Evolutionary conservation across 2,888 invertebrate species (phyloP).

Genomic region (Saturnia pavonia): DNA sequence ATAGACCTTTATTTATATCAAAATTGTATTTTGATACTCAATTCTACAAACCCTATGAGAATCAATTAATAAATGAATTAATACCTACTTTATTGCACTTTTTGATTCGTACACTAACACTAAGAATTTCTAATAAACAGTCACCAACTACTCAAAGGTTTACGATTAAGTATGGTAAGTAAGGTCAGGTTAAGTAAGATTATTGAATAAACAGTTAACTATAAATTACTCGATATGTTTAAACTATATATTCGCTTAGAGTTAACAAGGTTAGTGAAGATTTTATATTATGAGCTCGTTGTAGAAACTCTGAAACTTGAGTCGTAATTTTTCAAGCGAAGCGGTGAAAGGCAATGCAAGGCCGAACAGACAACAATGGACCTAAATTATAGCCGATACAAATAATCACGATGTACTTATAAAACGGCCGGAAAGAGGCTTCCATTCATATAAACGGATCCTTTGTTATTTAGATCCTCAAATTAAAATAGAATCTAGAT

Average conservation of each 20-base stretch:
- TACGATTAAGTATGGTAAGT: no score
- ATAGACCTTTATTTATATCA: no score
- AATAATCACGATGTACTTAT: slow-evolving; percentile 44
- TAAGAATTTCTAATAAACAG: neutral
- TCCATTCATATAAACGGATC: slow-evolving; percentile 63
- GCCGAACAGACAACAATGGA: slow-evolving; percentile 63
- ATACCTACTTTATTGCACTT: no score
- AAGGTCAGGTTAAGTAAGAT: no score
- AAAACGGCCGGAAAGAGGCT: slow-evolving; percentile 59
- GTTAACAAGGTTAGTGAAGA: neutral
- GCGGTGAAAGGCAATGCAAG: slow-evolving; percentile 71
- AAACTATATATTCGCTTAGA: neutral
- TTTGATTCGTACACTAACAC: no score
- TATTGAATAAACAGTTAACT: neutral
- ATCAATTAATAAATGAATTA: no score
- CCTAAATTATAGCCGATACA: slow-evolving; percentile 54
- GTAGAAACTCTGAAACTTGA: slow-evolving; percentile 40
- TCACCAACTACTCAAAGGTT: neutral
- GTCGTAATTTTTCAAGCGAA: slow-evolving; percentile 65
- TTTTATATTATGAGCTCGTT: slow-evolving; percentile 1
- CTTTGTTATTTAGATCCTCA: slow-evolving; percentile 60
- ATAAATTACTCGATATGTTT: slow-evolving; percentile 3
- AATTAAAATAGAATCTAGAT: slow-evolving; percentile 51
- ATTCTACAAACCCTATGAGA: no score
- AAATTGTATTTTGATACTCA: no score